Evolutionary conservation across 1,140 invertebrate species (phyloP), one percentile per base, ranked within the genome.

Genomic region (Papilio polytes): DNA sequence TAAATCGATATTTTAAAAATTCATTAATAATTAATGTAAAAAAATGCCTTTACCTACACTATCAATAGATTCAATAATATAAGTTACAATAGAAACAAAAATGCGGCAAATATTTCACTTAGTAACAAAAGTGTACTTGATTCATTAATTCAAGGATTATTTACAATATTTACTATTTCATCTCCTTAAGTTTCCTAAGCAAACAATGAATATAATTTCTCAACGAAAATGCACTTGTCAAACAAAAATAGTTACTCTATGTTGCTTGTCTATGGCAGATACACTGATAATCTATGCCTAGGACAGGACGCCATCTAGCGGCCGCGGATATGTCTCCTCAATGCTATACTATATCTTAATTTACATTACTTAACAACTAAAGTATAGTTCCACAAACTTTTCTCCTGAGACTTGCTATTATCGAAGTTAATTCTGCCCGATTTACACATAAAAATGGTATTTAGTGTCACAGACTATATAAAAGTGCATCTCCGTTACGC

Each of bases 301-400:
- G 63, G 26, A 70, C 63, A 70, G 13, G 74, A 56, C 80, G 79
- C 80, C 81, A 78, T 63, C 82, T 81, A 72, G 70, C 82, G 81
- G 81, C 74, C n/a, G 74, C 78, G 80, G 88, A 89, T 90, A 90
- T 90, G 88, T 90, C 41, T 87, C 84, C 76, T 78, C 80, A 81
- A 80, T 76, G 77, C 80, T 83, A 85, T 31, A 51, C 78, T 81
- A 87, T 36, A 4, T 78, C 83, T 86, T 84, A 74, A 85, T 83
- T 81, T 85, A 86, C 76, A 78, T 80, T 84, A 86, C 78, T 78
- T 80, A 82, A 70, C 13, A 41, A 46, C 85, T 86, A 87, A 76
- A 26, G 72, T 13, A 51, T 56, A 56, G 53, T 56, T 10, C 53
- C 18, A 56, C 53, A 56, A 56, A 56, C 6, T 20, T 56, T 20